Conservation (phyloP, 2,113 vertebrate species). For the Ranitomeya imitator region DNA sequence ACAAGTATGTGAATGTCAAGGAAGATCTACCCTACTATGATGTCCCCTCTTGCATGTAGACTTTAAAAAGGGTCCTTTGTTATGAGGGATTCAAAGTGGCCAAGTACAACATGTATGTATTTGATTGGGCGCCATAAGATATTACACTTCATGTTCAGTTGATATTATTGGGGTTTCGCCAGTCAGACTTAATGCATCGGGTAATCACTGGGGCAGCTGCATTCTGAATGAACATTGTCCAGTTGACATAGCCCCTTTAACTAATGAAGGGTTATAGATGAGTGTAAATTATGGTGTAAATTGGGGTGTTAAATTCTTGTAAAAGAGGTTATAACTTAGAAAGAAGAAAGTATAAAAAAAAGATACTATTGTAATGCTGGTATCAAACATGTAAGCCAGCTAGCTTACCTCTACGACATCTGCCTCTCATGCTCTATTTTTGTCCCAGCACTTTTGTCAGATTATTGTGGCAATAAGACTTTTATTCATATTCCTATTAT, state of each 20-base stretch:
- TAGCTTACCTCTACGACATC: not conserved
- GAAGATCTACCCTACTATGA: too few relatives aligned
- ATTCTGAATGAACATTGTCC: not conserved
- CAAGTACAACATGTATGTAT: not conserved
- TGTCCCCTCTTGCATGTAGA: too few relatives aligned
- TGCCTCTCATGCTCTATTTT: not conserved
- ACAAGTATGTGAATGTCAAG: too few relatives aligned
- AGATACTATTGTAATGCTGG: not conserved
- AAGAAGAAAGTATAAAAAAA: not conserved
- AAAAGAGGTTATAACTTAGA: not conserved
- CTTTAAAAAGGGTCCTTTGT: too few relatives aligned
- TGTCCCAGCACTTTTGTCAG: not conserved
- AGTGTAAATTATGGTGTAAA: not conserved
- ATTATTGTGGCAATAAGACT: not conserved
- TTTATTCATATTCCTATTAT: not conserved
- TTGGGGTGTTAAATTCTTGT: not conserved
- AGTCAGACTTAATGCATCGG: not conserved
- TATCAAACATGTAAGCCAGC: not conserved
- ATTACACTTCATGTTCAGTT: not conserved
- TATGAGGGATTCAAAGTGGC: not conserved
- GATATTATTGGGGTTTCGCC: not conserved
- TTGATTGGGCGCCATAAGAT: not conserved
- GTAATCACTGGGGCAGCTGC: not conserved
- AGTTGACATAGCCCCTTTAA: not conserved
- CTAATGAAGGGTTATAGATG: not conserved